Evolutionary conservation across 1,140 invertebrate genomes (phyloP).

Genomic region (Drosophila subobscura): DNA sequence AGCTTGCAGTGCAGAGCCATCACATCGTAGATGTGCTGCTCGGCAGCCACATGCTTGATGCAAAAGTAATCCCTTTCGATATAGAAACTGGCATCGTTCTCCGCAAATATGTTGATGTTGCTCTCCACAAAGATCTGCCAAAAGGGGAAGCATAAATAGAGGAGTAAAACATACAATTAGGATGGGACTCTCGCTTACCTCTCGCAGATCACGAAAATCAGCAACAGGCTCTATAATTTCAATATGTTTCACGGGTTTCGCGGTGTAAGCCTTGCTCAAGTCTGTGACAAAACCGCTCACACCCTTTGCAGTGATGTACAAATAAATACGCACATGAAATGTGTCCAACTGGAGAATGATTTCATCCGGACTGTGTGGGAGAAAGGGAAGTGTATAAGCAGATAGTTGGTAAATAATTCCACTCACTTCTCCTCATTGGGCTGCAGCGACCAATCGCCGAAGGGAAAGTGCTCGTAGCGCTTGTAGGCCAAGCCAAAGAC

Average conservation of each 20-base stretch:
- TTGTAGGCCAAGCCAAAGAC: conserved; percentile 69
- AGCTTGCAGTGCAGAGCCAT: conserved; percentile 69
- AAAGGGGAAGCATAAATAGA: neutral
- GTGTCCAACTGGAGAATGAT: conserved; percentile 64
- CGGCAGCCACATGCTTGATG: conserved; percentile 69
- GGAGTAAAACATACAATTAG: too few relatives aligned
- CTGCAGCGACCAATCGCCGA: conserved; percentile 65
- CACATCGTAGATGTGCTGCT: conserved; percentile 64
- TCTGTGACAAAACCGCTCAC: conserved; percentile 71
- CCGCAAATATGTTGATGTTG: conserved; percentile 72
- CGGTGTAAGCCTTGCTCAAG: conserved; percentile 35
- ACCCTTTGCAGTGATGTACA: conserved; percentile 58
- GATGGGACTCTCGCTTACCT: conserved; percentile 19
- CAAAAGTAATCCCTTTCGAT: conserved; percentile 69
- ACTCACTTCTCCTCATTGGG: conserved; percentile 70
- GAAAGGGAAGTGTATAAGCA: too few relatives aligned
- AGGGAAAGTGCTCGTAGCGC: conserved; percentile 78
- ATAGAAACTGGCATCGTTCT: conserved; percentile 70
- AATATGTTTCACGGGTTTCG: conserved; percentile 63
- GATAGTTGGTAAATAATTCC: too few relatives aligned
- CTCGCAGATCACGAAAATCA: conserved; percentile 61
- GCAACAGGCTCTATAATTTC: conserved; percentile 61
- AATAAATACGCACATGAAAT: conserved; percentile 57
- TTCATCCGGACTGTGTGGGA: conserved; percentile 54
- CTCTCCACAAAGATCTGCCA: conserved; percentile 53